Percentiles rank a stretch among this genome's conserved stretches.
Evolutionary conservation across 2,797 vertebrate genomes (phyloP).

Genomic region (Arrhamphus sclerolepis): DNA sequence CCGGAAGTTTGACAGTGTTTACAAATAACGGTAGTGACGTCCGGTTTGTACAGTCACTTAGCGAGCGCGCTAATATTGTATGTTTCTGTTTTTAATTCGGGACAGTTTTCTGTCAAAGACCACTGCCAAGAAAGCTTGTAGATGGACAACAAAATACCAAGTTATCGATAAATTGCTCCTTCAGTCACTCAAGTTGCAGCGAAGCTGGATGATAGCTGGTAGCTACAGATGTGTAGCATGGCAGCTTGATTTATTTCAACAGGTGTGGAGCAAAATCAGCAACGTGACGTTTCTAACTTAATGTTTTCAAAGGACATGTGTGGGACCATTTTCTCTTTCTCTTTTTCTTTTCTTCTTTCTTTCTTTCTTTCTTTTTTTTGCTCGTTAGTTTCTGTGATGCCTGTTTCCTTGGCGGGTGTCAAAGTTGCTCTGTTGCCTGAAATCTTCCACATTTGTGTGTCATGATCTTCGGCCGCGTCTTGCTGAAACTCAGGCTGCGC

Average conservation of each 20-base stretch:
- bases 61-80: neutral
- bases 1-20: constrained; percentile 58
- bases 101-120: neutral
- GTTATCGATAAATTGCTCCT: neutral
- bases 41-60: constrained; percentile 1
- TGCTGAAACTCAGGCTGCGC: constrained; percentile 18
- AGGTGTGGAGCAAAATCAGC: constrained; percentile 31
- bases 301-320: too few relatives aligned
- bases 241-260: constrained; percentile 47
- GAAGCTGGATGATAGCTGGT: constrained; percentile 12
- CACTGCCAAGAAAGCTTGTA: rapidly evolving
- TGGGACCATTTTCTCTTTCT: too few relatives aligned
- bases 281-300: neutral
- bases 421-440: neutral
- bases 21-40: constrained; percentile 31
- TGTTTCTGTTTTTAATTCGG: neutral
- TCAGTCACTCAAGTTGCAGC: too few relatives aligned
- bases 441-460: constrained; percentile 18
- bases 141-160: rapidly evolving
- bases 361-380: neutral
- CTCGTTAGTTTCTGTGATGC: neutral
- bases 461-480: constrained; percentile 49
- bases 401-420: neutral
- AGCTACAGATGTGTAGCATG: constrained; percentile 15
- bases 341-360: too few relatives aligned